Base-by-base conservation (phyloP, 2,113 vertebrate species). In the Lasiurus borealis region DNA sequence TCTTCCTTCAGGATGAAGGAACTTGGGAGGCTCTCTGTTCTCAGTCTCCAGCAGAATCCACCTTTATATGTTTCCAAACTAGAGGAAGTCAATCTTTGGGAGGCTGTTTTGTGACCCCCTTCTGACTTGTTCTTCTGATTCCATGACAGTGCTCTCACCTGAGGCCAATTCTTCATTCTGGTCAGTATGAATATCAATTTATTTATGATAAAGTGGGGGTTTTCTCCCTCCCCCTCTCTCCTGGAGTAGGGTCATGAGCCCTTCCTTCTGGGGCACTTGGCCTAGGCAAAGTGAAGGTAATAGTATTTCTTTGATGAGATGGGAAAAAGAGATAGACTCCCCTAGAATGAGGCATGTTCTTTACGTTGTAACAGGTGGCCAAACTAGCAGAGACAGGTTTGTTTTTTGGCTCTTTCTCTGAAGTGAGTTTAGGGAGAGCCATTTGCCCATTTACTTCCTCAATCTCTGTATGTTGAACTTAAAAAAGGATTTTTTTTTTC, bases 161-260 rank as follows among this genome's bases (percentile, higher is more conserved):
- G 64, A 94, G 76, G 91, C 69, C 88, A 89, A 96, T 77, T 68
- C 77, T 81, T 90, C 78, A 59, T 83, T 83, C 46, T 88, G 25
- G n/a, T 81, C 21, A 57, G 23, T 82, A 76, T 69, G 91, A 76
- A 19, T 52, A 59, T 68, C 16, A n/a, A 59, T 62, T 78, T 59
- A 85, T 72, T 86, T 62, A 93, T 48, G 57, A 52, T 40, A 81
- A 59, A 90, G 62, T 78, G 57, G 14, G 9, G 4, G 8, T 34
- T 68, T 95, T 95, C 4, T 5, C 36, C 66, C 13, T 34, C 48
- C 69, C 23, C 78, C 18, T 73, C 72, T 81, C n/a, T 82, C 54
- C 68, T 80, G 44, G 40, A 66, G 2, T 27, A 86, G 12, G 23
- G 29, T 50, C 19, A 12, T 76, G 80, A 54, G 15, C 10, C 29